Conservation (phyloP, 2,888 invertebrate genomes). For the Craniophora ligustri region DNA sequence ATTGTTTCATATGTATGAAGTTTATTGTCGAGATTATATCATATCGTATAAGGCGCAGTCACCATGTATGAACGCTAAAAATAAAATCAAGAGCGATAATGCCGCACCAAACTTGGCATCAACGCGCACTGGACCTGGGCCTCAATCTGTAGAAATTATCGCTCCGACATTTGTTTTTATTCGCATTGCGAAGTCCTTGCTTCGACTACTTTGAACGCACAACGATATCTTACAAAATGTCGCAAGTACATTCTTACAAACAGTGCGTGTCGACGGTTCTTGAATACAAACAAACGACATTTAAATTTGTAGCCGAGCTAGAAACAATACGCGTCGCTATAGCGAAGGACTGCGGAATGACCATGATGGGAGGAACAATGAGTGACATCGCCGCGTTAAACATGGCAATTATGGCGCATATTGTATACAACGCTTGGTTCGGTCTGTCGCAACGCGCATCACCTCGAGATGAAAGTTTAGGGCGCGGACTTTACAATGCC, state of each 20-base stretch:
- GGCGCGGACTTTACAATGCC: background rate
- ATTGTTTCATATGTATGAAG: conserved; percentile 3
- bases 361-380: conserved; percentile 62
- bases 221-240: conserved; percentile 72
- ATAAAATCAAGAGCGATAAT: conserved; percentile 30
- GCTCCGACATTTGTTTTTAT: conserved; percentile 49
- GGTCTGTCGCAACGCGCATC: conserved; percentile 28
- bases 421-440: conserved; percentile 18
- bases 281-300: conserved; percentile 83
- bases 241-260: conserved; percentile 72
- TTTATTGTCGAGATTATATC: conserved; percentile 1
- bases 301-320: conserved; percentile 73
- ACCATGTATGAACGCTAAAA: conserved; percentile 30
- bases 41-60: conserved; percentile 9
- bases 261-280: conserved; percentile 70
- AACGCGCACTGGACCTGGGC: conserved; percentile 17
- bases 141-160: conserved; percentile 18
- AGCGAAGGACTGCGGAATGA: conserved; percentile 69
- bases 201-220: conserved; percentile 70
- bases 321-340: conserved; percentile 60
- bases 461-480: background rate
- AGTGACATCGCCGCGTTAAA: conserved; percentile 43
- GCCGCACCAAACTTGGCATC: conserved; percentile 15
- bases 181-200: conserved; percentile 69
- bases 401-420: conserved; percentile 44